Conservation (phyloP, 2,888 invertebrate species). For the Therioaphis trifolii region DNA sequence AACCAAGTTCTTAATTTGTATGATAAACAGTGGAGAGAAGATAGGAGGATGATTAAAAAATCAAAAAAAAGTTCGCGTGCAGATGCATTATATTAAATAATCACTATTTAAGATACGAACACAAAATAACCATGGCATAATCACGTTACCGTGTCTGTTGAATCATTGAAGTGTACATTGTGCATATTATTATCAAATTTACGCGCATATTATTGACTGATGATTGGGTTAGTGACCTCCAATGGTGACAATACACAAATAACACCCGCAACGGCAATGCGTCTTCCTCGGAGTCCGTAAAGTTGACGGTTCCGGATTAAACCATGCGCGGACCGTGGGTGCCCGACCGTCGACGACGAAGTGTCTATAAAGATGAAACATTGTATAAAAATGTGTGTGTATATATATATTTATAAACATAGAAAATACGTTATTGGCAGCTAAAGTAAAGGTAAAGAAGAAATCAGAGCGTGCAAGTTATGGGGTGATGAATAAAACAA, state of each 20-base stretch:
- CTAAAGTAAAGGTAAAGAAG: slow-evolving; percentile 15
- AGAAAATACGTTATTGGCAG: neutral
- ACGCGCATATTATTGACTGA: neutral
- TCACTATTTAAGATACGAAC: no score
- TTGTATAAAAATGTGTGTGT: neutral
- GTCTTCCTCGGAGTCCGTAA: neutral
- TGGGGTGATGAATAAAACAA: slow-evolving; percentile 53
- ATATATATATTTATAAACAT: neutral
- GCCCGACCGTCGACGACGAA: slow-evolving; percentile 34
- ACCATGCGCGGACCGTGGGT: slow-evolving; percentile 31
- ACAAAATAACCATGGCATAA: neutral
- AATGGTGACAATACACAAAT: slow-evolving; percentile 49
- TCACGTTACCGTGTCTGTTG: neutral
- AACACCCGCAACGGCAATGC: slow-evolving; percentile 28
- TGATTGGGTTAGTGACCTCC: slow-evolving; percentile 51
- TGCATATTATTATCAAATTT: neutral
- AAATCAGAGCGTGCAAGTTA: slow-evolving; percentile 58
- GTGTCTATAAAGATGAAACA: neutral
- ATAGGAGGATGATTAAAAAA: no score
- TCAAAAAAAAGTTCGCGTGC: no score
- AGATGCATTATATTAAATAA: no score
- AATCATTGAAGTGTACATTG: neutral
- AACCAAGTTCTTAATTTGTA: no score
- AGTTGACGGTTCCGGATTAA: slow-evolving; percentile 53
- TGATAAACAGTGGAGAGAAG: neutral